Conservation (phyloP, 2,113 vertebrate genomes). For the Macrotus californicus region DNA sequence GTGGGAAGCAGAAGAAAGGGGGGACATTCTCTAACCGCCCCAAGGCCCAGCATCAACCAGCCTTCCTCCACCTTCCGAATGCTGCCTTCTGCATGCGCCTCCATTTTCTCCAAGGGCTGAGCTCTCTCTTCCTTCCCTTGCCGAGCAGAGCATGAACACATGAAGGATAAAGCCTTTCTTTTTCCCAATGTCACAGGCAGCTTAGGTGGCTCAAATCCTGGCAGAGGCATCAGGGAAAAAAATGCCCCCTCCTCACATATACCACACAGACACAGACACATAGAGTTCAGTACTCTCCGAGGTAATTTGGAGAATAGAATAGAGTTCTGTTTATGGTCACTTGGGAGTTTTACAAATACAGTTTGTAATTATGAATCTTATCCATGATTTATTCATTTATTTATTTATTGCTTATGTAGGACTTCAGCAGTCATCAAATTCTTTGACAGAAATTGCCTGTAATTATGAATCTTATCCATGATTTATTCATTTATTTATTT, state of each 20-base stretch:
- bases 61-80: background rate
- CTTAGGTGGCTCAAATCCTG: background rate
- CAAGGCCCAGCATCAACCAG: background rate
- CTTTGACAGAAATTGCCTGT: background rate
- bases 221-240: background rate
- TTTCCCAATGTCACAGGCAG: background rate
- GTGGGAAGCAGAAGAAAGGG: background rate
- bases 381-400: background rate
- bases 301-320: background rate
- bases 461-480: too few relatives aligned
- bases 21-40: background rate
- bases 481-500: background rate
- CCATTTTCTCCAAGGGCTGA: accelerated
- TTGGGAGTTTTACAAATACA: background rate
- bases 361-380: background rate
- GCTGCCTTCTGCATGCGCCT: background rate
- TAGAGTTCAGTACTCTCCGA: background rate
- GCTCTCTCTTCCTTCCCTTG: background rate
- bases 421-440: background rate
- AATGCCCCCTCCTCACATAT: background rate
- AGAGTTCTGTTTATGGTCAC: background rate
- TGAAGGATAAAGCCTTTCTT: background rate
- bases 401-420: background rate
- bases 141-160: background rate
- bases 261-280: background rate